A percentile compares a stretch with the other conserved stretches of the same genome.
These are phyloP conservation scores for Falco biarmicus DNA, from an alignment of 2,797 vertebrate genomes.

Conservation along the genomic window DNA sequence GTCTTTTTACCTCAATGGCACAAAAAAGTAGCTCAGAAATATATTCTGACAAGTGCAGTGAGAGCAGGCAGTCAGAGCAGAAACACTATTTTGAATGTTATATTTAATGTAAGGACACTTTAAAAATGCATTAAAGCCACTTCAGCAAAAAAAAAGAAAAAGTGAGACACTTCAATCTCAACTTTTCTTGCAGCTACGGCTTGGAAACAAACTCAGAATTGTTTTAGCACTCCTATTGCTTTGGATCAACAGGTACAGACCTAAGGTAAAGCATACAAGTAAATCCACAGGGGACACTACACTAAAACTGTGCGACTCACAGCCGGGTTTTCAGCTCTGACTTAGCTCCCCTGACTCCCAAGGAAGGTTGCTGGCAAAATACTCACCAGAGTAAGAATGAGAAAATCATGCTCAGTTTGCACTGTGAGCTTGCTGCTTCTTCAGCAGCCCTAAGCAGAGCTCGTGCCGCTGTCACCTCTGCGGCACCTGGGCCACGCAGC, in stretches of 20 bases:
- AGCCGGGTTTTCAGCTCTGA: not conserved
- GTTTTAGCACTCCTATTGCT: not conserved
- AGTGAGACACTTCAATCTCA: not conserved
- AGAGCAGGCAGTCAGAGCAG: not conserved
- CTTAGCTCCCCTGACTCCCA: not conserved
- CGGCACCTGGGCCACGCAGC: not conserved
- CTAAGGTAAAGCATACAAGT: not conserved
- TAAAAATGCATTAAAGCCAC: not conserved
- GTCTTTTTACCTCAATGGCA: not conserved
- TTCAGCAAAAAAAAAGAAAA: not conserved
- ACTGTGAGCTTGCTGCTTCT: not conserved
- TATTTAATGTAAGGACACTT: not conserved
- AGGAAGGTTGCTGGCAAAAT: not conserved
- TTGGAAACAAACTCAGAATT: not conserved
- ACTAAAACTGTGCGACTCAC: not conserved
- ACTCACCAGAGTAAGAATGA: accelerated
- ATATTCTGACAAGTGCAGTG: not conserved
- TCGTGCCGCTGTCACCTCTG: accelerated
- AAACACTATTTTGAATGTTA: not conserved
- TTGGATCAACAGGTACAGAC: not conserved
- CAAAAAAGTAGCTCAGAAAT: not conserved
- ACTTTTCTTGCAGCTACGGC: not conserved
- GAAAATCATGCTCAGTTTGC: not conserved
- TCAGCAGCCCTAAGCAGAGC: accelerated
- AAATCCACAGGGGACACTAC: not conserved